Percentiles rank a stretch among this genome's conserved stretches.
phyloP scores from a whole-genome alignment of 1,140 invertebrate genomes.

The Tigriopus japonicus region DNA sequence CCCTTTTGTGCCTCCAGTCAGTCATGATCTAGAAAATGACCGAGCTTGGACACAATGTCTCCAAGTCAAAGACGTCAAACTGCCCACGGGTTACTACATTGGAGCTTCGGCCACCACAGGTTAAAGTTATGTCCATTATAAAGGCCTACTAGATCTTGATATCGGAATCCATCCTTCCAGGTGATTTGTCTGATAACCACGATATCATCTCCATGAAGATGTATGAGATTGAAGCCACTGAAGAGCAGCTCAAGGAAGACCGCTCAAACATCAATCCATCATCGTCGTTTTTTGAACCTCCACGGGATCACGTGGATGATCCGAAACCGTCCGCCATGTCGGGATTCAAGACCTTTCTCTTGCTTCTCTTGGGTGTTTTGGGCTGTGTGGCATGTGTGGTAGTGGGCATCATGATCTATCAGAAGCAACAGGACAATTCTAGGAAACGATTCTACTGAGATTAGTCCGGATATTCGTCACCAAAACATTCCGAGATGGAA shows the following conservation, averaged over 20 bases:
- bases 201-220: constrained; percentile 80
- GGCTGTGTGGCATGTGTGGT: constrained; percentile 54
- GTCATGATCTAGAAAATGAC: constrained; percentile 74
- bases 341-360: constrained; percentile 68
- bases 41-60: constrained; percentile 88
- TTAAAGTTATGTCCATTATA: constrained; percentile 15
- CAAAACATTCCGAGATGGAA: too few species aligned
- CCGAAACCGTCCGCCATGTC: constrained; percentile 53
- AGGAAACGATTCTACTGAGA: constrained; percentile 68
- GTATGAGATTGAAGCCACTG: constrained; percentile 60
- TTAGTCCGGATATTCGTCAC: too few species aligned
- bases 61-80: constrained; percentile 59
- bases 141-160: too few species aligned
- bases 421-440: constrained; percentile 68
- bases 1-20: constrained; percentile 37
- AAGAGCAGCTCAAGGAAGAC: constrained; percentile 27
- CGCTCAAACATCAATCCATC: constrained; percentile 39
- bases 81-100: constrained; percentile 90
- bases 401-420: constrained; percentile 71
- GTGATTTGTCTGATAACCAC: constrained; percentile 62
- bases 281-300: constrained; percentile 57
- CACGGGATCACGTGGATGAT: constrained; percentile 48
- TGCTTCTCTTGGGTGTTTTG: constrained; percentile 55
- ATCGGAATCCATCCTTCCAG: too few species aligned
- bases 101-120: constrained; percentile 90